Evolutionary conservation across 2,888 invertebrate genomes (phyloP).

Genomic region (Bruchidius siliquastri): DNA sequence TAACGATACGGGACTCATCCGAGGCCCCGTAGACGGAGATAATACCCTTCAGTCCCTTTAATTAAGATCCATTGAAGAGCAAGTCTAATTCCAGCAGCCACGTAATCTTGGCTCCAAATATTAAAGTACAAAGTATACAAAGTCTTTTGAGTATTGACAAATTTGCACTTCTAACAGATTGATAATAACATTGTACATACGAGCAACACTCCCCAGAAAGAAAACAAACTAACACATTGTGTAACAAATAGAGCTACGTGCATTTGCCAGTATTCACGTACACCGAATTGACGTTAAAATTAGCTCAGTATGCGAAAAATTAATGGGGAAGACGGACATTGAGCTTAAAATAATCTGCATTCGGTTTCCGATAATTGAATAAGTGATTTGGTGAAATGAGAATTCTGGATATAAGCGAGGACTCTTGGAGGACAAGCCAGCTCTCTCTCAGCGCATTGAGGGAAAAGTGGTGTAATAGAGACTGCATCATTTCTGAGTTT

Average conservation of each 20-base stretch:
- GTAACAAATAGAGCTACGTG: constrained; percentile 2
- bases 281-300: constrained; percentile 13
- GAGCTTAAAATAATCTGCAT: neutral
- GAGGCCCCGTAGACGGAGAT: no score
- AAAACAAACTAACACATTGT: neutral
- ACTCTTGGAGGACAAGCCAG: neutral
- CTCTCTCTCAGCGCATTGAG: neutral
- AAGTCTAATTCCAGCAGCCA: no score
- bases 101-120: no score
- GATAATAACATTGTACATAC: neutral
- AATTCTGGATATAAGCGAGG: neutral
- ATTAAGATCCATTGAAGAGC: no score
- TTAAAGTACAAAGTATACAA: no score
- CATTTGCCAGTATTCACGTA: constrained; percentile 22
- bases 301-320: constrained; percentile 23
- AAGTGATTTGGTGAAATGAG: neutral
- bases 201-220: neutral
- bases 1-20: no score
- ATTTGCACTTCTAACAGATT: no score
- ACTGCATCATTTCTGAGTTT: neutral
- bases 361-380: neutral
- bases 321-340: constrained; percentile 10
- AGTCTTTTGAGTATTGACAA: no score
- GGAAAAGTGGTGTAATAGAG: constrained; percentile 5
- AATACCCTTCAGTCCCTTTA: no score